Percentiles rank a stretch among this genome's conserved stretches.
Evolutionary conservation across 1,140 invertebrate genomes (phyloP).

Genomic region (Drosophila chauvacae): DNA sequence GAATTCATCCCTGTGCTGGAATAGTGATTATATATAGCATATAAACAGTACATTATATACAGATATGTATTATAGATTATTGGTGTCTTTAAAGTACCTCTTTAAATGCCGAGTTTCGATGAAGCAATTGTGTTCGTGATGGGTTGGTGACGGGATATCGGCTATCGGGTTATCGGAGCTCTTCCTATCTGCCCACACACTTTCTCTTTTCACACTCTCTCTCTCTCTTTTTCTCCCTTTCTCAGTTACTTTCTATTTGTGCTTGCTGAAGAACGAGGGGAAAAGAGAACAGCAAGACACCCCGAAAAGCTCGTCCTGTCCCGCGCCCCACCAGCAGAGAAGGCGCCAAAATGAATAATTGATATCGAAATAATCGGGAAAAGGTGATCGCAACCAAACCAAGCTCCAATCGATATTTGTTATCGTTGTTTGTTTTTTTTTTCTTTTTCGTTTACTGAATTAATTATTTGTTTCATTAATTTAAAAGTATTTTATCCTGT

Average conservation of each 20-base stretch:
- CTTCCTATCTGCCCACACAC: conserved; percentile 23
- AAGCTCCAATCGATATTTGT: conserved; percentile 27
- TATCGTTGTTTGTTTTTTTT: neutral
- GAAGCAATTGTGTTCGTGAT: conserved; percentile 67
- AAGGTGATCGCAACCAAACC: conserved; percentile 27
- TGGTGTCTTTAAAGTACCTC: conserved; percentile 64
- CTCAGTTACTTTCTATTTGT: neutral
- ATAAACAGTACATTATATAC: conserved; percentile 10
- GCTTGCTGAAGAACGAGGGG: conserved; percentile 6
- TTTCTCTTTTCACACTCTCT: neutral
- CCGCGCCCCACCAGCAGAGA: conserved; percentile 13
- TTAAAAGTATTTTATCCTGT: conserved; percentile 22
- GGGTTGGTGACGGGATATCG: conserved; percentile 15
- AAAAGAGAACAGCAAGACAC: conserved; percentile 27
- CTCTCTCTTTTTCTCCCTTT: neutral
- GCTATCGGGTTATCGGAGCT: conserved; percentile 23
- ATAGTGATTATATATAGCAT: conserved; percentile 11
- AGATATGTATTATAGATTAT: conserved; percentile 14
- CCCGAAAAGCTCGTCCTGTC: conserved; percentile 3
- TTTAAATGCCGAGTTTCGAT: conserved; percentile 59
- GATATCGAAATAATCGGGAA: neutral
- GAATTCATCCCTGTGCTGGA: conserved; percentile 1
- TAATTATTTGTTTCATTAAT: conserved; percentile 15
- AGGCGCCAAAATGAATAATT: conserved; percentile 5
- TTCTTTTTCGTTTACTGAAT: neutral